Conservation (phyloP, 1,140 invertebrate genomes). For the Heliconius congener region DNA sequence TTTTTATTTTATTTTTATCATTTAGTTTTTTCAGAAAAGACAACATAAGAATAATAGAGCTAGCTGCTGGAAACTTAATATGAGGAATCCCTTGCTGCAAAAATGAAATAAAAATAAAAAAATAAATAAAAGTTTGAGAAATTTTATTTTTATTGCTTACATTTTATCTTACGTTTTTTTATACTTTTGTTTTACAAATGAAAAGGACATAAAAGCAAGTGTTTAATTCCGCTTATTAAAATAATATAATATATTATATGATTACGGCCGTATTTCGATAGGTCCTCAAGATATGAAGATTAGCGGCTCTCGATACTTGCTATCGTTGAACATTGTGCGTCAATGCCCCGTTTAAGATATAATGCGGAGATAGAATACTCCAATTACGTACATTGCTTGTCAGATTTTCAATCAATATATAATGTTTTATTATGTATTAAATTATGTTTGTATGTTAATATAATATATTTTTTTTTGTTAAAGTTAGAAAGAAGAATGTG, state of each 20-base stretch:
- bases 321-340: constrained; percentile 28
- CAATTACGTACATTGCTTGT: constrained; percentile 7
- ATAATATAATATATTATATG: not conserved
- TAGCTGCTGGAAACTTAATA: too few relatives aligned
- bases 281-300: constrained; percentile 25
- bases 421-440: not conserved
- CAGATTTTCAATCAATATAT: not conserved
- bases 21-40: too few relatives aligned
- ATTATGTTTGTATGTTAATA: not conserved
- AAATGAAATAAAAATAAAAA: too few relatives aligned
- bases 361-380: constrained; percentile 18
- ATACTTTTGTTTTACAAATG: not conserved
- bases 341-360: constrained; percentile 25
- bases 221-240: not conserved
- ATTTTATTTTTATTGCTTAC: too few relatives aligned
- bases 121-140: too few relatives aligned
- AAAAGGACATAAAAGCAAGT: not conserved
- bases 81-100: too few relatives aligned
- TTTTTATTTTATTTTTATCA: too few relatives aligned
- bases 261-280: constrained; percentile 20
- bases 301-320: constrained; percentile 11
- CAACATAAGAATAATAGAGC: too few relatives aligned
- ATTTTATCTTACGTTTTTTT: too few relatives aligned
- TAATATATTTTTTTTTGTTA: not conserved
- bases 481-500: not conserved